phyloP scores from a whole-genome alignment of 1,140 invertebrate species.

The Gryllus bimaculatus region DNA sequence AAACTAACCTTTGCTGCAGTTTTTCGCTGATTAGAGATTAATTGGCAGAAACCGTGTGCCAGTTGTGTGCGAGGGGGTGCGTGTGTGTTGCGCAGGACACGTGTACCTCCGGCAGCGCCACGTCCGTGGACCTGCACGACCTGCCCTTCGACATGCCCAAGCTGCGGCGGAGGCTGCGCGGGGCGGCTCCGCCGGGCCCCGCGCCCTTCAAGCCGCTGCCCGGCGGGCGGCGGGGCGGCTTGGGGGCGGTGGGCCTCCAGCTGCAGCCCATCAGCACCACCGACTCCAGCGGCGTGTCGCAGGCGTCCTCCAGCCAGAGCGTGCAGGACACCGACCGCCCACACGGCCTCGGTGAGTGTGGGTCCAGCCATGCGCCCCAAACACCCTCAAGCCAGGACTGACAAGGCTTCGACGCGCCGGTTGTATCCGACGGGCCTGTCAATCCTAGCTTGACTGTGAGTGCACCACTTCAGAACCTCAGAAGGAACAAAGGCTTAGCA shows the following conservation, averaged over 20 bases:
- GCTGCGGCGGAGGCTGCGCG: slow-evolving; percentile 55
- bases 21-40: too few relatives aligned
- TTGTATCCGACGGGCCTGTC: not conserved
- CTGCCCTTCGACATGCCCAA: slow-evolving; percentile 86
- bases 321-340: slow-evolving; percentile 53
- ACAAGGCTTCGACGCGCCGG: too few relatives aligned
- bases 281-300: slow-evolving; percentile 53
- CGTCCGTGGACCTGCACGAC: slow-evolving; percentile 63
- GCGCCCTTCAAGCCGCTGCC: not conserved
- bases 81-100: slow-evolving; percentile 35
- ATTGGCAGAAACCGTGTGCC: too few relatives aligned
- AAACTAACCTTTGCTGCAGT: too few relatives aligned
- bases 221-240: too few relatives aligned
- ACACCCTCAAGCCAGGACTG: too few relatives aligned
- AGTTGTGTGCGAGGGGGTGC: too few relatives aligned
- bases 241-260: not conserved
- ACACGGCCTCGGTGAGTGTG: not conserved
- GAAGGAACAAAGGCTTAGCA: too few relatives aligned
- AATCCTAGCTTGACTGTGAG: too few relatives aligned
- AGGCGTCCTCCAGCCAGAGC: slow-evolving; percentile 68
- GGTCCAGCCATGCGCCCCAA: too few relatives aligned
- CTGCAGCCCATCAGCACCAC: slow-evolving; percentile 32
- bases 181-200: slow-evolving; percentile 30
- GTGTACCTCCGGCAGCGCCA: slow-evolving; percentile 58
- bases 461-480: too few relatives aligned